Conservation (phyloP, 1,140 invertebrate species). For the Pseudomyrmex sp. region DNA sequence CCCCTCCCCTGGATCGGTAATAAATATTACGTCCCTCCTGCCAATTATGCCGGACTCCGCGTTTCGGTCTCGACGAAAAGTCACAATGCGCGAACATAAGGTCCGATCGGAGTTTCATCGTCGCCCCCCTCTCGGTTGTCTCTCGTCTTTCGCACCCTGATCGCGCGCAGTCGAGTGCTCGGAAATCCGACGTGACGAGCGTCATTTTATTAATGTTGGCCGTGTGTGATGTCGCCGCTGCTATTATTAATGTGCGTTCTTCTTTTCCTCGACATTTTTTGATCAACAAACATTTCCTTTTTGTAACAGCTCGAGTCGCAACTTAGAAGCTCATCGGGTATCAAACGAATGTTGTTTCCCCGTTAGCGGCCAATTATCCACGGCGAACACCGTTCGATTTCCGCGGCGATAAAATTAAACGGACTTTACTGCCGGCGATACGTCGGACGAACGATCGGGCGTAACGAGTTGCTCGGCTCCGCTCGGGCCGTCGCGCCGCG, state of each 20-base stretch:
- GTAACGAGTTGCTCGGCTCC: constrained; percentile 47
- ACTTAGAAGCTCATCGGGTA: constrained; percentile 15
- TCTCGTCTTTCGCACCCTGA: constrained; percentile 11
- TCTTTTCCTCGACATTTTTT: no score
- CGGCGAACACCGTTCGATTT: constrained; percentile 28
- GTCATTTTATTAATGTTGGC: constrained; percentile 79
- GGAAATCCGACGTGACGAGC: constrained; percentile 75
- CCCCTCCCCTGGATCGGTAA: constrained; percentile 70
- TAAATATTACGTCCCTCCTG: constrained; percentile 82
- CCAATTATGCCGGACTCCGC: constrained; percentile 78
- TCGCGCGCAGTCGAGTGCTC: constrained; percentile 56
- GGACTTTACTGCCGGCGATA: constrained; percentile 35
- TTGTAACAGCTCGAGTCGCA: background rate
- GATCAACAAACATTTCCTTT: background rate
- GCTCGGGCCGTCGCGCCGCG: background rate
- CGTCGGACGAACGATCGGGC: constrained; percentile 32
- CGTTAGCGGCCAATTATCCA: constrained; percentile 51
- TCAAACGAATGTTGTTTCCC: background rate
- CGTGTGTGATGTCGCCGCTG: constrained; percentile 65
- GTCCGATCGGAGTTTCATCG: constrained; percentile 71
- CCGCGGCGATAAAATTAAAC: constrained; percentile 60
- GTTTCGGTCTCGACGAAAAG: constrained; percentile 48
- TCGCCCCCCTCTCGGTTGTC: constrained; percentile 50
- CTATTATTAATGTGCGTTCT: no score
- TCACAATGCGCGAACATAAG: constrained; percentile 80